phyloP scores from a whole-genome alignment of 2,113 vertebrate species.

The Prunella himalayana region DNA sequence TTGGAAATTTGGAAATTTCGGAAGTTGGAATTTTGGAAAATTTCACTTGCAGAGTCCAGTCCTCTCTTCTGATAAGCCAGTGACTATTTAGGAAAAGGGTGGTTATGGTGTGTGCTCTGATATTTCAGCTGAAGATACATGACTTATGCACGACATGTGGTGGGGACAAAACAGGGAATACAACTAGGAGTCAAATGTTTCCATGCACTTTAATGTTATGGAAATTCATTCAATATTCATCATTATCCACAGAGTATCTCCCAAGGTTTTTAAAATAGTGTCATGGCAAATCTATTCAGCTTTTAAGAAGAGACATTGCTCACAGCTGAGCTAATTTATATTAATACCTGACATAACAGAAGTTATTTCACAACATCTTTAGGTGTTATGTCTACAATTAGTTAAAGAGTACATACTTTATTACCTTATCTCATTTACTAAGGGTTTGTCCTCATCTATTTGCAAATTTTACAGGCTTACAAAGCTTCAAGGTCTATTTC shows the following conservation, averaged over 20 bases:
- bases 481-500: neutral
- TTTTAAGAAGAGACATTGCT: neutral
- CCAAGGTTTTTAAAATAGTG: neutral
- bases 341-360: constrained; percentile 19
- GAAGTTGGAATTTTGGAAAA: neutral
- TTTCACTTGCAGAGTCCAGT: neutral
- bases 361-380: constrained; percentile 31
- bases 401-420: constrained; percentile 26
- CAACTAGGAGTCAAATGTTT: neutral
- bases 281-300: constrained; percentile 6
- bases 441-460: neutral
- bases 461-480: constrained; percentile 15
- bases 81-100: neutral
- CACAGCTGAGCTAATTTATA: constrained; percentile 18
- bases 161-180: neutral
- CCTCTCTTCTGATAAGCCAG: neutral
- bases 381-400: neutral
- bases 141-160: neutral
- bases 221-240: constrained; percentile 38
- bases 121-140: neutral
- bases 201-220: neutral
- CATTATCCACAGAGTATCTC: constrained; percentile 12
- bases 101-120: neutral
- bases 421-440: constrained; percentile 19
- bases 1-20: neutral